Evolutionary conservation across 1,140 invertebrate species (phyloP), one percentile per base, ranked within the genome.

Genomic region (Musca domestica): DNA sequence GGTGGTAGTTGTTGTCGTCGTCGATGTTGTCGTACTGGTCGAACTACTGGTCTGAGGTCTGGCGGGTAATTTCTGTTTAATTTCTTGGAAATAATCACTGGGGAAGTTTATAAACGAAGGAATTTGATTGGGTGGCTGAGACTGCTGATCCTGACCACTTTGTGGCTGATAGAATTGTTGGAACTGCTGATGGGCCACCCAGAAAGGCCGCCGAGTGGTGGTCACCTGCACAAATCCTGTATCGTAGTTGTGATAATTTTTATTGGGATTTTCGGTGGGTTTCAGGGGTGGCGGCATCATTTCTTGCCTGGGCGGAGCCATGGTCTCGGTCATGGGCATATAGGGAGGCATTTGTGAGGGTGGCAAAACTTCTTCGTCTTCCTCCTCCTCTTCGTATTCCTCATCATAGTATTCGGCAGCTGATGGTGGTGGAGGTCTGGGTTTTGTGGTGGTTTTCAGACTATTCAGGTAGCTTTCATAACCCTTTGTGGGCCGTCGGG

Each of bases 251-350:
- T 73, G 64, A 9, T 54, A n/a, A 56, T 51, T n/a, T 52, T 58
- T 66, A 14, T 20, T 22, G n/a, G 64, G 48, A 34, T 27, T 66
- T 52, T 47, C 47, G 10, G 63, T 64, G 46, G 23, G 41, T 17
- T 47, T 64, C 34, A 41, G 10, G 9, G 63, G n/a, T 5, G 5
- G 71, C 54, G 72, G 72, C n/a, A 66, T 70, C 12, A 77, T 64
- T 70, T 76, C 74, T 23, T 72, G 71, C 2, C 75, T 71, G 6
- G 78, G 80, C 54, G 80, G 80, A 3, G 77, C 71, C 80, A 81
- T 81, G 3, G 80, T 82, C 81, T 87, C 86, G 6, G 85, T 84
- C 80, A 85, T 86, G 5, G 86, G 86, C 85, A 87, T 87, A 70
- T 86, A 87, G 65, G 85, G 84, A 5, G 86, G 84, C 76, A 86